Evolutionary conservation across 2,888 invertebrate species (phyloP), one percentile per base, ranked within the genome.

Genomic region (Oscheius sp.): DNA sequence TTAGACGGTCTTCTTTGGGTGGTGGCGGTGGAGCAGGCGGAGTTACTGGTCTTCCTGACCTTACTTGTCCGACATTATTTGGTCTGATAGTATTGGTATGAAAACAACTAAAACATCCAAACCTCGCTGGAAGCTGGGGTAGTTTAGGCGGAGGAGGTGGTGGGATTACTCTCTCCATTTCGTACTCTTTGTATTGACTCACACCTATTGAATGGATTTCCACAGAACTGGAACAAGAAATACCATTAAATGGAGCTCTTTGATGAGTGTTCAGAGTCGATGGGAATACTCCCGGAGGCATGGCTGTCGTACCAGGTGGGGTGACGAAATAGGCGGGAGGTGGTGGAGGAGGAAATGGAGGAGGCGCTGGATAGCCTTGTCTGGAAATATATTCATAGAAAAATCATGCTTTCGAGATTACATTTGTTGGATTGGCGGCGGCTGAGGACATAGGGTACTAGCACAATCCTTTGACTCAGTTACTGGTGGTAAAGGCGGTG

Each of bases 1-100:
- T 53, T 37, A 77, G 75, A 33, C 80, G 76, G 58, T 80, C 79
- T 42, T 70, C 29, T 2, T 72, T 78, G 29, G 80, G 70, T 2
- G 76, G 42, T 1, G 59, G 66, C 0, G 62, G 50, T 55, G 48
- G 55, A 4, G 72, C 33, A 9, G 66, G 65, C 10, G 21, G 21
- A 21, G 63, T 37, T 13, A 10, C 3, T 4, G 55, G 53, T 13
- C 58, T 32, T 58, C 32, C 11, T 29, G 57, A 21, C 10, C 9
- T 57, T 33, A 29, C 29, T 33, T 7, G 60, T 7, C 60, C 35
- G 55, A 33, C 29, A 21, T 70, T 48, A 35, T 42, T n/a, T 2
- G 51, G 57, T 55, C 57, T 70, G 55, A 33, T 57, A 51, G 35
- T 33, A 55, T 21, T 53, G 2, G 21, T 21, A 21, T 7, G 2